Percentiles rank a stretch among this genome's conserved stretches.
These are phyloP conservation scores for Cephonodes hylas DNA, from an alignment of 2,888 invertebrate genomes.

Conservation along the genomic window DNA sequence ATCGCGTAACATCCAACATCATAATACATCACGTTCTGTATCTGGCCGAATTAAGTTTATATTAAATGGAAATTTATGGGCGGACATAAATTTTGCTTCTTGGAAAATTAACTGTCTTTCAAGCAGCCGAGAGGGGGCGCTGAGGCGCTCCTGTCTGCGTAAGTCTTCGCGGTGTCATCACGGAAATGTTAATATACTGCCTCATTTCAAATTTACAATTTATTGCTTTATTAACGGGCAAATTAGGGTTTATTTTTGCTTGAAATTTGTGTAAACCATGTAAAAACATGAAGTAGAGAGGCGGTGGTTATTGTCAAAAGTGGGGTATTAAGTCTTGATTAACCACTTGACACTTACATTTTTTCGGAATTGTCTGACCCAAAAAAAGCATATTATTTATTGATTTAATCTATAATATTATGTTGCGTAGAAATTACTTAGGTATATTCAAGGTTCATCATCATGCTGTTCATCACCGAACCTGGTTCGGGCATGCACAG, in stretches of 20 bases:
- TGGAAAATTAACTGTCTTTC: constrained; percentile 15
- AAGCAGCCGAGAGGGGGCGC: background rate
- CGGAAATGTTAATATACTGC: background rate
- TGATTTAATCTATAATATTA: too few species aligned
- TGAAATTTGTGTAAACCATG: too few species aligned
- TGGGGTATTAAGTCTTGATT: too few species aligned
- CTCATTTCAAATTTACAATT: background rate
- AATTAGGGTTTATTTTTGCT: background rate
- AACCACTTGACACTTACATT: too few species aligned
- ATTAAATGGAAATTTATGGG: constrained; percentile 14
- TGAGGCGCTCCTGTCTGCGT: background rate
- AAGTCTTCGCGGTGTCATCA: background rate
- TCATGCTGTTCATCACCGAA: too few species aligned
- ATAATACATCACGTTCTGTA: background rate
- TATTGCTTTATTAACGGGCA: background rate
- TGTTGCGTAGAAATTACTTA: too few species aligned
- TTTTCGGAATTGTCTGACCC: too few species aligned
- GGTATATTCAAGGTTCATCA: too few species aligned
- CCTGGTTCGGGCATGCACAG: too few species aligned
- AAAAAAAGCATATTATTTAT: too few species aligned
- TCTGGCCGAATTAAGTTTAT: constrained; percentile 10
- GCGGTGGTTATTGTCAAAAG: too few species aligned
- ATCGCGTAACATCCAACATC: background rate
- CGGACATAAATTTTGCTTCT: constrained; percentile 14
- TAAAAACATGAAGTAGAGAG: too few species aligned